Conservation (phyloP, 2,797 vertebrate genomes). For the Molossus alvarezi region DNA sequence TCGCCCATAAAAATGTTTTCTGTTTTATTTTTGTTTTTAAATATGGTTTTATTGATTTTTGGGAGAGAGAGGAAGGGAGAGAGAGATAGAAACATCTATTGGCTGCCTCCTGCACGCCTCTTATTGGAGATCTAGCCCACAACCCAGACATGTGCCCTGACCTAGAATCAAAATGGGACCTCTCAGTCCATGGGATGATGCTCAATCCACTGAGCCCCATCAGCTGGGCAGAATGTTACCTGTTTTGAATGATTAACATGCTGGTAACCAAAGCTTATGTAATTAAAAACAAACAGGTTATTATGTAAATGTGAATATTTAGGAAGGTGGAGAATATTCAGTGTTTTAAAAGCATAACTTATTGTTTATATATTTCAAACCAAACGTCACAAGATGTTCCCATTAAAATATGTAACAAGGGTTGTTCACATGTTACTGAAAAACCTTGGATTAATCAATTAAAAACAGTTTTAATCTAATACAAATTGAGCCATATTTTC, state of each 20-base stretch:
- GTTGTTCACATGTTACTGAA: neutral
- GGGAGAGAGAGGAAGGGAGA: too few relatives aligned
- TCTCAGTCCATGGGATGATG: too few relatives aligned
- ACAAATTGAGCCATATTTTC: neutral
- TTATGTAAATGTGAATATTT: neutral
- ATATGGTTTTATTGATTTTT: too few relatives aligned
- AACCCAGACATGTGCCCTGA: too few relatives aligned
- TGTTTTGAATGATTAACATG: neutral
- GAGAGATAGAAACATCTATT: too few relatives aligned
- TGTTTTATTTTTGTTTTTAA: neutral
- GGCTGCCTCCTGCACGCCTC: too few relatives aligned
- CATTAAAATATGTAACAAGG: neutral
- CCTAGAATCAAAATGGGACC: too few relatives aligned
- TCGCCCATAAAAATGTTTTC: neutral
- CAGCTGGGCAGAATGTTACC: neutral
- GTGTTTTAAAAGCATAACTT: neutral
- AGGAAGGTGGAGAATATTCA: neutral
- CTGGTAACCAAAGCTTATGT: neutral
- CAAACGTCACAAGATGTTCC: neutral
- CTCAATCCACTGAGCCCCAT: too few relatives aligned
- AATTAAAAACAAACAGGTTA: slow-evolving; percentile 17
- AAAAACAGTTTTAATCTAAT: neutral
- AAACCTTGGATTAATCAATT: neutral
- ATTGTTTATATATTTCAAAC: neutral
- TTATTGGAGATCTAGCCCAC: too few relatives aligned